A percentile compares a stretch with the other conserved stretches of the same genome.
Evolutionary conservation across 2,113 vertebrate genomes (phyloP).

Genomic region (Corynorhinus townsendii): DNA sequence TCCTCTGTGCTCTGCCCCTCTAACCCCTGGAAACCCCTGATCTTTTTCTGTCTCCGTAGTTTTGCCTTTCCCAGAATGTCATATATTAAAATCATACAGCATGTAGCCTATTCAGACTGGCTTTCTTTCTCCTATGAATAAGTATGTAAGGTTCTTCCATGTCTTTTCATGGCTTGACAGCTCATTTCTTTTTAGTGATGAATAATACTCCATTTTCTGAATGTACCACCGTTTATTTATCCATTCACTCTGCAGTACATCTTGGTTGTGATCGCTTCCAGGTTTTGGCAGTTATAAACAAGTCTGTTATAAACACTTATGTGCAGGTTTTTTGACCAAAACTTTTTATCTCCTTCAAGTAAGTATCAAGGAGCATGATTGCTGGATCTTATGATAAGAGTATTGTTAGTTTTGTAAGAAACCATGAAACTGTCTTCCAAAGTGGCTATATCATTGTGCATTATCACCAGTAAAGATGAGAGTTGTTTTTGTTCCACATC

Average conservation of each 20-base stretch:
- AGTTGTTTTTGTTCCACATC: background rate
- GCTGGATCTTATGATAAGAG: background rate
- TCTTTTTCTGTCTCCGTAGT: background rate
- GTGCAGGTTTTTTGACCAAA: background rate
- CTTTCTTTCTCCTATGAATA: background rate
- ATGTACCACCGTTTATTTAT: background rate
- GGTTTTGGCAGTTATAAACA: background rate
- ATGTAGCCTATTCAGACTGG: background rate
- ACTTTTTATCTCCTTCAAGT: background rate
- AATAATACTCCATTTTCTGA: background rate
- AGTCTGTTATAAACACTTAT: background rate
- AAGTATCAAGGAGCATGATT: background rate
- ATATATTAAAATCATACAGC: background rate
- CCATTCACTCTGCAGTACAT: background rate
- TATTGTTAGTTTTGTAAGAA: background rate
- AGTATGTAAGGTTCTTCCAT: background rate
- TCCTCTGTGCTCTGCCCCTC: background rate
- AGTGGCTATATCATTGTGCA: background rate
- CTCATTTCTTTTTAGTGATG: background rate
- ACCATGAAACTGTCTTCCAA: background rate
- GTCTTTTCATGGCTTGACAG: background rate
- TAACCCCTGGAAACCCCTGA: background rate
- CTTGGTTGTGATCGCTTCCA: background rate
- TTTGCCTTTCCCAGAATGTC: background rate
- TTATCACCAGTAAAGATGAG: background rate